phyloP scores from a whole-genome alignment of 2,113 vertebrate genomes.

The Albula goreensis region DNA sequence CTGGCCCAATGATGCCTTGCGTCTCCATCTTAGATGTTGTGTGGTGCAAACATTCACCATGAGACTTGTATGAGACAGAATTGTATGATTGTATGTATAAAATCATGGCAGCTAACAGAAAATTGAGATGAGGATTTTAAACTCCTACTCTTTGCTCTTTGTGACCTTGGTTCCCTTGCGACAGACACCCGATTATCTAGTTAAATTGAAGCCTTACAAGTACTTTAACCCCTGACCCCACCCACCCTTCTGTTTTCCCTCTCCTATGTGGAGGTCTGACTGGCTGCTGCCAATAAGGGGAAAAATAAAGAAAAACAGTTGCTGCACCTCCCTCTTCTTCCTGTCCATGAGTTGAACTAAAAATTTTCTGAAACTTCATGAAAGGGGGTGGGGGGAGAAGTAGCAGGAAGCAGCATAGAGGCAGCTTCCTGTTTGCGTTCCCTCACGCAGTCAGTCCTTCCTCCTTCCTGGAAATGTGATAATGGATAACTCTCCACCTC shows the following conservation, averaged over 20 bases:
- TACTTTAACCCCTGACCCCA: background rate
- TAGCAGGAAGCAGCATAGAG: background rate
- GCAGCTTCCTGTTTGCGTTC: slow-evolving; percentile 1
- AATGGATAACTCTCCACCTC: background rate
- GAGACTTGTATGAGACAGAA: too few relatives aligned
- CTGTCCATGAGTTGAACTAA: slow-evolving; percentile 1
- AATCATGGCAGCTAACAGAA: too few relatives aligned
- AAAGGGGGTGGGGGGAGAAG: background rate
- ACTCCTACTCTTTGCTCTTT: too few relatives aligned
- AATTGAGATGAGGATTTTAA: too few relatives aligned
- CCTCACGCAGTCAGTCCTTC: background rate
- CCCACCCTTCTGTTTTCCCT: background rate
- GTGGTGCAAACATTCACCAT: background rate
- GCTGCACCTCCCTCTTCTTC: slow-evolving; percentile 2
- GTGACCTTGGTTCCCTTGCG: background rate
- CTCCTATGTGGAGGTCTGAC: background rate
- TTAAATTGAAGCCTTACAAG: background rate
- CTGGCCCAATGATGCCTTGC: background rate
- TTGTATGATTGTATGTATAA: too few relatives aligned
- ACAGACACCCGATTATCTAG: background rate
- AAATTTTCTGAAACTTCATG: background rate
- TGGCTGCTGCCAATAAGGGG: background rate
- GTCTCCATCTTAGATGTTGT: background rate
- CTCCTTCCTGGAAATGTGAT: background rate
- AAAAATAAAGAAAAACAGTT: background rate